Evolutionary conservation across 37 sponge, comb jelly and placozoan species (phyloP).

Genomic region (Lycopodina hypogea): DNA sequence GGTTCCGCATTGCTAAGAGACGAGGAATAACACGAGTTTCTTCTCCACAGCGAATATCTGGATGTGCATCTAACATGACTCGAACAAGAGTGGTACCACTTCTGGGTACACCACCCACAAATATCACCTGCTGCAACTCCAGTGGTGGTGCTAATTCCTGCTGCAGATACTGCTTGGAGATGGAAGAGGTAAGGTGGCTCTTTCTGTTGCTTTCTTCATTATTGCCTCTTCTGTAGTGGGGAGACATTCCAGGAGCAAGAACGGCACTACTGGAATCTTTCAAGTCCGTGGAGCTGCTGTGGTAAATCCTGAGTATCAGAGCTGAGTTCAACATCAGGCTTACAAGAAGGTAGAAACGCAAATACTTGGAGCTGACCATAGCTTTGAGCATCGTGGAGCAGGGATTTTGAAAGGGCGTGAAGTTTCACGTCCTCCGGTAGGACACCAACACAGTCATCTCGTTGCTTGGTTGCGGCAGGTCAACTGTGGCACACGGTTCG

Average conservation of each 20-base stretch:
- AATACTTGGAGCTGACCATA: not conserved
- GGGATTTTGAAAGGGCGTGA: no score
- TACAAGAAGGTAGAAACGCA: not conserved
- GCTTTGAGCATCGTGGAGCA: not conserved
- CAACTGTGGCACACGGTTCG: no score
- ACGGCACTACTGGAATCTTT: not conserved
- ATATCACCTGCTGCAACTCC: slow-evolving; percentile 32
- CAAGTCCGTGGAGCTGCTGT: not conserved
- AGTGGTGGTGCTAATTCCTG: not conserved
- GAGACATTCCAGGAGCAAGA: not conserved
- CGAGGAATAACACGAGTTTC: slow-evolving; percentile 89
- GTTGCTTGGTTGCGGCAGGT: no score
- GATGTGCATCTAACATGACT: slow-evolving; percentile 89
- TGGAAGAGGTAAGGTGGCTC: not conserved
- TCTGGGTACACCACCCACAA: slow-evolving; percentile 87
- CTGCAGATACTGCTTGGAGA: not conserved
- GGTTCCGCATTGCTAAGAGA: slow-evolving; percentile 50
- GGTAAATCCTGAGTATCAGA: not conserved
- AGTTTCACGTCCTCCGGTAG: no score
- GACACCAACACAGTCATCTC: no score
- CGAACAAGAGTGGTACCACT: slow-evolving; percentile 87
- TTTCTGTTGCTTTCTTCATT: not conserved
- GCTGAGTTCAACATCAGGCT: slow-evolving; percentile 4
- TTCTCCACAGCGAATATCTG: slow-evolving; percentile 88
- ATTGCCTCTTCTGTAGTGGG: not conserved